phyloP scores from a whole-genome alignment of 2,113 vertebrate genomes.

The Cephalopholis sonnerati region DNA sequence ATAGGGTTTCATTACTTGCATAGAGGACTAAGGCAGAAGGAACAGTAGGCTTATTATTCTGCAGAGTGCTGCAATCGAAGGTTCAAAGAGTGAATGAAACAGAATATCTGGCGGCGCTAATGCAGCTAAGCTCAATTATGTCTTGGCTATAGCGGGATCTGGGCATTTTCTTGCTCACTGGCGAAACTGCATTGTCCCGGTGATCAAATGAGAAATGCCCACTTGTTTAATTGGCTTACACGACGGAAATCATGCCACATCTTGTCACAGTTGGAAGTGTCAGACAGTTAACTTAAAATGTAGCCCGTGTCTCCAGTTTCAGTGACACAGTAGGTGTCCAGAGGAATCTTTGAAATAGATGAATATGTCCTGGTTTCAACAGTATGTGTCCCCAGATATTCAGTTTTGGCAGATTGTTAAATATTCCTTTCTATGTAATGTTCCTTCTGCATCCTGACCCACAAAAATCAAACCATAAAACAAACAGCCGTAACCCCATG shows the following conservation, averaged over 20 bases:
- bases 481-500: slow-evolving; percentile 77
- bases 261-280: slow-evolving; percentile 55
- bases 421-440: slow-evolving; percentile 78
- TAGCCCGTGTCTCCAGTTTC: slow-evolving; percentile 61
- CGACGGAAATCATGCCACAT: slow-evolving; percentile 34
- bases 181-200: slow-evolving; percentile 26
- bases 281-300: slow-evolving; percentile 67
- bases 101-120: slow-evolving; percentile 42
- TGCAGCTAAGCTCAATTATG: slow-evolving; percentile 31
- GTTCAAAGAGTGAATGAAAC: slow-evolving; percentile 62
- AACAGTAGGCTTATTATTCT: slow-evolving; percentile 47
- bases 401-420: slow-evolving; percentile 79
- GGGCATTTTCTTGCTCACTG: slow-evolving; percentile 14
- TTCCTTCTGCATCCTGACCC: slow-evolving; percentile 79
- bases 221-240: slow-evolving; percentile 46
- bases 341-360: slow-evolving; percentile 78
- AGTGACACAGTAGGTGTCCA: slow-evolving; percentile 76
- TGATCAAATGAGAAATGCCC: slow-evolving; percentile 52
- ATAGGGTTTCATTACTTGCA: slow-evolving; percentile 57
- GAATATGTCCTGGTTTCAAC: slow-evolving; percentile 79
- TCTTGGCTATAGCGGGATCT: slow-evolving; percentile 15
- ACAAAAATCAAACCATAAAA: slow-evolving; percentile 80
- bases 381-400: slow-evolving; percentile 68
- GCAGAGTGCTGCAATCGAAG: slow-evolving; percentile 42
- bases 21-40: slow-evolving; percentile 21